Evolutionary conservation across 1,140 invertebrate species (phyloP), one percentile per base, ranked within the genome.

Genomic region (Trichogramma pretiosum): DNA sequence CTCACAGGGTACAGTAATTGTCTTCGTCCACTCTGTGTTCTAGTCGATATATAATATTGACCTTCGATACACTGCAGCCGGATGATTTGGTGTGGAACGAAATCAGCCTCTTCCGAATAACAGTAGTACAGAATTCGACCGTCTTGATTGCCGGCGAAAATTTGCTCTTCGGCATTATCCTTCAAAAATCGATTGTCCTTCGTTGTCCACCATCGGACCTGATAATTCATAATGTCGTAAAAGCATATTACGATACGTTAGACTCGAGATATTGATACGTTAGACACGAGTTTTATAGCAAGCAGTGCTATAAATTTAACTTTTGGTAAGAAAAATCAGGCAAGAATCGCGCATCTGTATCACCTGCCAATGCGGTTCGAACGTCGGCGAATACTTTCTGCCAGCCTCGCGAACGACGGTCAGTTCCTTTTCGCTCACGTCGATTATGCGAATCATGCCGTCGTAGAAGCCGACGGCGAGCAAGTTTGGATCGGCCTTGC

Each of bases 401-500:
- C 74, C 61, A 18, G 79, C 81, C 17, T 65, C 55, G 0, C 75
- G 75, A 3, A 83, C 60, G 0, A 79, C 61, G 2, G 71, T 70
- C 0, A 73, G 56, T 2, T 74, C 54, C 46, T 72, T 68, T 1
- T 59, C 69, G 3, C 76, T 80, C 3, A 84, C 74, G 57, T 91
- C 85, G 34, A 86, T 74, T 2, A 93, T 77, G 18, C 79, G 72
- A 0, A 93, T 77, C 41, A 75, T 73, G 0, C 90, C 89, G 64
- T 90, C 82, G 55, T 85, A 80, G 53, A 88, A 84, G 0, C 87
- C 89, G 21, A 85, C 77, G 3, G 82, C 86, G 3, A 93, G 60
- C 54, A 87, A 73, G 65, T 89, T 84, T 0, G 86, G 81, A 46
- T 74, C 73, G 17, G 65, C 63, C 1, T 65, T 68, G 33, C 88